Conservation (phyloP, 92 coral and sea anemone species). For the Heliopora coerulea region DNA sequence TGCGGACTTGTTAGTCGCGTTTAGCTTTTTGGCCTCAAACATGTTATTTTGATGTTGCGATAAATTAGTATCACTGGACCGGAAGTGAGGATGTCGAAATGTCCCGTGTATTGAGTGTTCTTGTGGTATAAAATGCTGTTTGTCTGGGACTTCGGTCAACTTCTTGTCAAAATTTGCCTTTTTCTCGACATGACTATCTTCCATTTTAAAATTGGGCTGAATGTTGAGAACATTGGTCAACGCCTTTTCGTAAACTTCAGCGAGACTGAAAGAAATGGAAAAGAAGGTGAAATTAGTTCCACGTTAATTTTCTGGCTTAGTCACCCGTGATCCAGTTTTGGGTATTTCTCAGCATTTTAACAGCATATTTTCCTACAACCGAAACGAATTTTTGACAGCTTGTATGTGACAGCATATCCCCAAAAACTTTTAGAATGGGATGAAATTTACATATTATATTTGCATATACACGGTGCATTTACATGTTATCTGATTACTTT, state of each 20-base stretch:
- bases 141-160: constrained; percentile 29
- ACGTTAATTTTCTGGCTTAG: no score
- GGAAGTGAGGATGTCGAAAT: background rate
- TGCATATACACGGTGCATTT: no score
- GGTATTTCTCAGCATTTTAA: no score
- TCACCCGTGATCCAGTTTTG: no score
- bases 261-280: constrained; percentile 55
- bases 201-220: constrained; percentile 69
- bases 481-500: no score
- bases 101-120: constrained; percentile 45
- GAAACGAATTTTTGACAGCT: no score
- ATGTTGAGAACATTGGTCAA: constrained; percentile 72
- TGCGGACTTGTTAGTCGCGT: constrained; percentile 69
- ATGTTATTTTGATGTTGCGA: constrained; percentile 21
- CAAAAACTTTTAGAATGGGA: no score
- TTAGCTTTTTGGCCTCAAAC: constrained; percentile 59
- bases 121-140: constrained; percentile 50
- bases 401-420: no score
- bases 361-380: no score
- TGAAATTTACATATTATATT: no score
- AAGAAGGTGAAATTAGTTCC: no score
- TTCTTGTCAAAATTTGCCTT: background rate
- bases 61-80: background rate
- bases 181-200: constrained; percentile 40
- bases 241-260: constrained; percentile 89